Base-by-base conservation (phyloP, 1,140 invertebrate species). In the Lineus longissimus region DNA sequence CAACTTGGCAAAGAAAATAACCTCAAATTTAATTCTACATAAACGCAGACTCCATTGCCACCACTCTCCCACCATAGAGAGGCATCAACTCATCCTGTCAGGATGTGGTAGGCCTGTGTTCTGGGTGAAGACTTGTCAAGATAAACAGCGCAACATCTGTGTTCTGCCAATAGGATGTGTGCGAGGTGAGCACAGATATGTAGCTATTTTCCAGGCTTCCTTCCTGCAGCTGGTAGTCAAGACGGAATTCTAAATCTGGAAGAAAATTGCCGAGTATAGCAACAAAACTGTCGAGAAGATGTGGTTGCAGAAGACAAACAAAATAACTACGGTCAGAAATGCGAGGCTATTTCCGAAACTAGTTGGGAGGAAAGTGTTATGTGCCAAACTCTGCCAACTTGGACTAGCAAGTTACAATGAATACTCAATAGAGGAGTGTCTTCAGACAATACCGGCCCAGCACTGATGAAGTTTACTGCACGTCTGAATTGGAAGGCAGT, bases 111-210 rank as follows among this genome's bases (percentile, higher is more conserved):
- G 47, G 47, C n/a, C 9, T 51, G n/a, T 51, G 71, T 55, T 85
- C 83, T 17, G 87, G 87, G 70, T 87, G 87, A 0, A 89, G 80
- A 73, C 86, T 84, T 22, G 85, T 86, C 27, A 90, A 77, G 56
- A 90, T 84, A 76, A 90, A 90, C 73, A 86, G 87, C 6, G 88
- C 88, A 6, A 88, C 85, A 70, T 90, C 89, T 31, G 85, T 85
- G 70, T 87, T 88, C 67, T 77, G 85, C 89, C 89, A 90, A 76
- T 90, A 90, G 15, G 84, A 85, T 0, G 88, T 89, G 71, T 90
- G 89, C 1, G 88, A 88, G 54, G 87, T 88, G 25, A 90, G 79
- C 15, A 87, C 86, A 30, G 87, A 85, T 17, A 89, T 80, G 74
- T 89, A 89, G 71, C 86, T 86, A 64, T 73, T 85, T 76, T 76